Conservation (phyloP, 2,888 invertebrate species). For the Caenorhabditis imperialis region DNA sequence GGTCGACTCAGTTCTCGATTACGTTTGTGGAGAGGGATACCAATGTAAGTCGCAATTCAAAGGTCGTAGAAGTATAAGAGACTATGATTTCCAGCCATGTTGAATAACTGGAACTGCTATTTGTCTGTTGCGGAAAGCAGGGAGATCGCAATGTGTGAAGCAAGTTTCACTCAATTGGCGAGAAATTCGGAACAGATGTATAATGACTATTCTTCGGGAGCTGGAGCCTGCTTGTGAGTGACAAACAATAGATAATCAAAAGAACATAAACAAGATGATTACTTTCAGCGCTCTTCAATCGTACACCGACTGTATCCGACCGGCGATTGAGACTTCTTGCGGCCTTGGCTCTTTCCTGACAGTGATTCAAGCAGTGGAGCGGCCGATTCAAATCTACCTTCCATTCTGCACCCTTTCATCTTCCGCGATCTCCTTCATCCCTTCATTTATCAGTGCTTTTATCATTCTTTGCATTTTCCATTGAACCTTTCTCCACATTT, state of each 20-base stretch:
- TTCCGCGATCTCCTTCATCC: constrained; percentile 35
- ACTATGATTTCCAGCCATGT: constrained; percentile 57
- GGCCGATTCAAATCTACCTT: constrained; percentile 67
- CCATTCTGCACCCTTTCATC: constrained; percentile 56
- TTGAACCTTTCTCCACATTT: background rate
- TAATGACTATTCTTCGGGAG: constrained; percentile 60
- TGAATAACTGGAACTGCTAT: constrained; percentile 68
- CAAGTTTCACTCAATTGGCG: constrained; percentile 55
- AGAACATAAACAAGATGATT: no score
- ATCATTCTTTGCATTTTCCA: constrained; percentile 3
- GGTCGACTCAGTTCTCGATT: constrained; percentile 64
- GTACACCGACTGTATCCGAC: constrained; percentile 68
- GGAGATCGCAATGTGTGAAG: constrained; percentile 63
- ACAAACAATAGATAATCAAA: background rate
- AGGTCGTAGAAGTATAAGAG: background rate
- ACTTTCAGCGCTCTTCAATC: constrained; percentile 67
- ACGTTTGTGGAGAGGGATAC: constrained; percentile 67
- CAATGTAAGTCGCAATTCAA: constrained; percentile 43
- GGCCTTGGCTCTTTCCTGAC: constrained; percentile 58
- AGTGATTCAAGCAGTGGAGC: constrained; percentile 65
- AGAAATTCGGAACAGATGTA: constrained; percentile 58
- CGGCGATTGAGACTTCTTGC: constrained; percentile 61
- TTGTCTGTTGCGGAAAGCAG: constrained; percentile 58
- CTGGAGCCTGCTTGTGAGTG: constrained; percentile 65
- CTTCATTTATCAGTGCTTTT: constrained; percentile 13